These are phyloP conservation scores for Benitochromis conjunctus DNA, from an alignment of 2,113 vertebrate species.

Conservation along the genomic window DNA sequence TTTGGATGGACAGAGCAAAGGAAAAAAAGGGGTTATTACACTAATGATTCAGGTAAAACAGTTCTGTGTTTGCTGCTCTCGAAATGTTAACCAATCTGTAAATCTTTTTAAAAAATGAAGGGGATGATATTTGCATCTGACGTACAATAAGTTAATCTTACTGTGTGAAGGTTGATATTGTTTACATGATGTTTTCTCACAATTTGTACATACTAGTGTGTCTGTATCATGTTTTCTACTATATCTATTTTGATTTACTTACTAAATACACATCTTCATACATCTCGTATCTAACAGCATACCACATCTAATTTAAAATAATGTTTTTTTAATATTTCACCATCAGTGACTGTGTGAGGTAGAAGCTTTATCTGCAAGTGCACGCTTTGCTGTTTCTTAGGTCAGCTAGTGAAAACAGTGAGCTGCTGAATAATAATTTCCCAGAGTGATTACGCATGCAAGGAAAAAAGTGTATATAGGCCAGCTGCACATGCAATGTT, in stretches of 20 bases:
- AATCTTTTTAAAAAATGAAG: background rate
- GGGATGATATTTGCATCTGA: background rate
- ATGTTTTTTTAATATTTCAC: rapidly evolving
- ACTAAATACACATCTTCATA: background rate
- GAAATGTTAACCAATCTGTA: background rate
- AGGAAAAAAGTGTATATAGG: conserved; percentile 20
- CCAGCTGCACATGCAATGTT: background rate
- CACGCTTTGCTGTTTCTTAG: background rate
- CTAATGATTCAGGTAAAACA: background rate
- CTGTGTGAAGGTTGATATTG: background rate
- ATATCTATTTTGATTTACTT: background rate
- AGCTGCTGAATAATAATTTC: conserved; percentile 7
- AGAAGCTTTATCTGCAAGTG: background rate
- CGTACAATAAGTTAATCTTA: background rate
- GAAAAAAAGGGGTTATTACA: conserved; percentile 6
- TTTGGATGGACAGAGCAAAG: conserved; percentile 6
- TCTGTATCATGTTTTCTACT: background rate
- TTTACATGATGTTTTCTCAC: background rate
- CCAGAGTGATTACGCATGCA: conserved; percentile 3
- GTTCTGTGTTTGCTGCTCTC: background rate
- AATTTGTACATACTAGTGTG: background rate
- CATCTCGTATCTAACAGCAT: background rate
- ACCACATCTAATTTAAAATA: background rate
- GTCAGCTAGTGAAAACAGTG: background rate
- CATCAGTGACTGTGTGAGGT: background rate